These are phyloP conservation scores for Orestias chungarensis DNA, from an alignment of 2,797 vertebrate genomes.

Conservation along the genomic window DNA sequence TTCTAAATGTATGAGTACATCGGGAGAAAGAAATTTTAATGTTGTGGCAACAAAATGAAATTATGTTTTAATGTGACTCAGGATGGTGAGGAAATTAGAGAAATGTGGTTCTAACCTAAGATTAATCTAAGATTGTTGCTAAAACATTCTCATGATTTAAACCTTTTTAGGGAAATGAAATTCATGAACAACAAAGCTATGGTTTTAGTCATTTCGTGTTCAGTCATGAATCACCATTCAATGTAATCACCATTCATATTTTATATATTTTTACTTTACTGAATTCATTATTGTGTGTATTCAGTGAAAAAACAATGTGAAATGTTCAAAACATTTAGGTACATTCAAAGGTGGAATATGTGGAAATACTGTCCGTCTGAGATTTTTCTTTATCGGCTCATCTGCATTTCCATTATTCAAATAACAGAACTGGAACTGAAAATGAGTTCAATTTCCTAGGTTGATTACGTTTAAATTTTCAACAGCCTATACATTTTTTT, in stretches of 20 bases:
- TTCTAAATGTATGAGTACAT: too few species aligned
- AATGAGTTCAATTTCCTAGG: not conserved
- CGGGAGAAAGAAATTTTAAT: too few species aligned
- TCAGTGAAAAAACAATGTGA: not conserved
- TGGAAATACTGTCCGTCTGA: not conserved
- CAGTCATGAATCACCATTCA: slow-evolving; percentile 23
- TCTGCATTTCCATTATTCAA: not conserved
- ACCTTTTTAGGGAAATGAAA: slow-evolving; percentile 41
- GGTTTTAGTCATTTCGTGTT: not conserved
- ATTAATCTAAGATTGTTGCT: not conserved
- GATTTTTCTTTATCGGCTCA: slow-evolving; percentile 4
- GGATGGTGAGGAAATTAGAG: slow-evolving; percentile 9
- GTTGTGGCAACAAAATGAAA: not conserved
- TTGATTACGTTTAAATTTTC: not conserved
- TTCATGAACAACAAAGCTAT: not conserved
- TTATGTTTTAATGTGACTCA: not conserved
- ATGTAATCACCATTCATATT: slow-evolving; percentile 13
- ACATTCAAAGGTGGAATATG: not conserved
- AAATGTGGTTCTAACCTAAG: slow-evolving; percentile 26
- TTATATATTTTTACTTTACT: not conserved
- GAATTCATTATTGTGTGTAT: not conserved
- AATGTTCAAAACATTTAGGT: not conserved
- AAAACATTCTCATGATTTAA: slow-evolving; percentile 3
- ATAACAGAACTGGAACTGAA: not conserved
- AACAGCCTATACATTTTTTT: too few species aligned